Evolutionary conservation across 2,113 vertebrate species (phyloP).

Genomic region (Asarcornis scutulata): DNA sequence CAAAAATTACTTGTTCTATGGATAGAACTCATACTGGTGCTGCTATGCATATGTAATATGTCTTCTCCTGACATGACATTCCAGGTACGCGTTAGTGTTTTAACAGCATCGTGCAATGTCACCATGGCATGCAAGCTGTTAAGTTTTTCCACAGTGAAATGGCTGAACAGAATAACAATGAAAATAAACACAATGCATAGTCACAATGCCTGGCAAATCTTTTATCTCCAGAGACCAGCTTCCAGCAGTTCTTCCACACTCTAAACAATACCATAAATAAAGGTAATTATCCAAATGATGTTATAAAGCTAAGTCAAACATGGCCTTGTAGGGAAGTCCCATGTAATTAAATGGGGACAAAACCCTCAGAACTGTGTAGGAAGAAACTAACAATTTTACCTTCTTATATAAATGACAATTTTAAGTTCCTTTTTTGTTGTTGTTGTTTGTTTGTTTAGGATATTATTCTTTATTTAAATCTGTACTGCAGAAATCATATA

Average conservation of each 20-base stretch:
- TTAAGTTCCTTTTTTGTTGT: background rate
- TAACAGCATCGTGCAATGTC: background rate
- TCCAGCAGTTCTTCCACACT: background rate
- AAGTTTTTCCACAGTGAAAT: background rate
- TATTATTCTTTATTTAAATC: background rate
- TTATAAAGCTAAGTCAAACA: background rate
- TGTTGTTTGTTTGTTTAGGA: background rate
- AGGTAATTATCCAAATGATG: background rate
- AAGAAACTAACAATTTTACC: background rate
- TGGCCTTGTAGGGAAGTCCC: background rate
- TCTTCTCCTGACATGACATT: background rate
- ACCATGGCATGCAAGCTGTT: background rate
- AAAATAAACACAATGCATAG: background rate
- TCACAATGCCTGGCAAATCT: background rate
- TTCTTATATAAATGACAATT: background rate
- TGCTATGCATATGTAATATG: background rate
- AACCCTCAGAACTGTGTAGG: background rate
- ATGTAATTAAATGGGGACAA: background rate
- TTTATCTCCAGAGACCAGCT: background rate
- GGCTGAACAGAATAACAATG: background rate
- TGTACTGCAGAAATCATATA: background rate
- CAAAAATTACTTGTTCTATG: background rate
- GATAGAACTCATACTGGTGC: background rate
- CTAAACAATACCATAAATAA: conserved; percentile 19
- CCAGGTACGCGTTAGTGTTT: background rate